Evolutionary conservation across 2,797 vertebrate genomes (phyloP).

Genomic region (Myotis planiceps): DNA sequence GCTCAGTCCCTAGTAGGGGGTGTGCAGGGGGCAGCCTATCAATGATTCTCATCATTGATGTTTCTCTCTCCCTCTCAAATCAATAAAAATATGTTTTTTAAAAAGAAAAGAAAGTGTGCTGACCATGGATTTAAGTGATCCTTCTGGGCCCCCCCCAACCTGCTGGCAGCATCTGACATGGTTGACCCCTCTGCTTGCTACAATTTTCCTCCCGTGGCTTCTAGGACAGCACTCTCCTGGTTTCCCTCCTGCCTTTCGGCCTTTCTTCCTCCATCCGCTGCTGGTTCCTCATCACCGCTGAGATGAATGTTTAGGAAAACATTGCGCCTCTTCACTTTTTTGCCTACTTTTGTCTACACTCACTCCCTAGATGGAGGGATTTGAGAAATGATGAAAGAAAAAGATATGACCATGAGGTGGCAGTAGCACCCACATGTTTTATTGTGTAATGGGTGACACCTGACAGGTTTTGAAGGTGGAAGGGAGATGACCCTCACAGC

Average conservation of each 20-base stretch:
- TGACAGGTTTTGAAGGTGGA: background rate
- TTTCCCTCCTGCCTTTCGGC: background rate
- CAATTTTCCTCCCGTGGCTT: background rate
- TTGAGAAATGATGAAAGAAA: background rate
- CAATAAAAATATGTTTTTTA: too few relatives aligned
- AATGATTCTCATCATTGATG: too few relatives aligned
- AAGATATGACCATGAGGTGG: constrained; percentile 9
- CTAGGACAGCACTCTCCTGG: background rate
- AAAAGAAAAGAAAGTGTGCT: background rate
- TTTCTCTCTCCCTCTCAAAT: too few relatives aligned
- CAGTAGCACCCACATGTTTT: background rate
- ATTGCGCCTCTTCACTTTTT: background rate
- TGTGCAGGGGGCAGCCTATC: too few relatives aligned
- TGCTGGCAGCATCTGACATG: background rate
- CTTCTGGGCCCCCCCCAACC: background rate
- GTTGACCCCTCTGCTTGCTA: background rate
- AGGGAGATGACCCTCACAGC: background rate
- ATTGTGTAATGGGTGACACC: background rate
- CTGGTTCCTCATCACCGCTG: background rate
- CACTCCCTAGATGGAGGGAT: background rate
- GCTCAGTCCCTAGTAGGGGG: too few relatives aligned
- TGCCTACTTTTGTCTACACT: background rate
- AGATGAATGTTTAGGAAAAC: background rate
- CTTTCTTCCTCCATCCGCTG: background rate
- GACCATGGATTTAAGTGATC: background rate